Conservation (phyloP, 2,113 vertebrate species). For the Chloropsis cyanopogon region DNA sequence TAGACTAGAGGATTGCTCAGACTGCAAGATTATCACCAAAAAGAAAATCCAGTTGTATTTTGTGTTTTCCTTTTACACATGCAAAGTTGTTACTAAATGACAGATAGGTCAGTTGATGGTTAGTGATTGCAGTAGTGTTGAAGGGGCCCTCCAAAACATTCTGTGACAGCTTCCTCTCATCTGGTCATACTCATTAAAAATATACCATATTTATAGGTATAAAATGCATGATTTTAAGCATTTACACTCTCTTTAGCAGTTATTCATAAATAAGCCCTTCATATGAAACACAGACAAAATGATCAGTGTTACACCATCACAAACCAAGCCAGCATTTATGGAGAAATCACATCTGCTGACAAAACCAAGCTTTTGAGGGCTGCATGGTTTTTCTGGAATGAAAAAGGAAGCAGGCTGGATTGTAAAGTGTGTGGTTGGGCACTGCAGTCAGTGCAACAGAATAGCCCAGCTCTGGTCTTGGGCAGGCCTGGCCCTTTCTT, state of each 20-base stretch:
- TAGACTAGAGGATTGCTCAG: neutral
- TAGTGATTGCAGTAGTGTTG: neutral
- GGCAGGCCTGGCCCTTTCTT: neutral
- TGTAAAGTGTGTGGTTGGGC: rapidly evolving
- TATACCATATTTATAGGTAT: neutral
- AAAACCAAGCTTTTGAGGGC: neutral
- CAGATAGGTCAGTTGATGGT: neutral
- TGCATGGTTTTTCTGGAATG: neutral
- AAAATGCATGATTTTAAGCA: neutral
- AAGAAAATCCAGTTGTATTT: neutral
- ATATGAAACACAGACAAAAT: neutral
- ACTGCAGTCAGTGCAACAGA: neutral
- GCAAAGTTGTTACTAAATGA: neutral
- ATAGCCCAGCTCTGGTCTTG: neutral
- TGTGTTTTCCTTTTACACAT: neutral
- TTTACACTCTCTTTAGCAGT: neutral
- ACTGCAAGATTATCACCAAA: neutral
- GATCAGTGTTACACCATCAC: neutral
- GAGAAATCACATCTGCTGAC: neutral
- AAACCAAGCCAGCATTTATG: neutral
- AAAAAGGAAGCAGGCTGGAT: neutral
- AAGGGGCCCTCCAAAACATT: neutral
- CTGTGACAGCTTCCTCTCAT: neutral
- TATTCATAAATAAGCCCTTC: neutral
- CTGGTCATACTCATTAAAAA: neutral